phyloP scores from a whole-genome alignment of 2,113 vertebrate genomes.

The Calypte anna region DNA sequence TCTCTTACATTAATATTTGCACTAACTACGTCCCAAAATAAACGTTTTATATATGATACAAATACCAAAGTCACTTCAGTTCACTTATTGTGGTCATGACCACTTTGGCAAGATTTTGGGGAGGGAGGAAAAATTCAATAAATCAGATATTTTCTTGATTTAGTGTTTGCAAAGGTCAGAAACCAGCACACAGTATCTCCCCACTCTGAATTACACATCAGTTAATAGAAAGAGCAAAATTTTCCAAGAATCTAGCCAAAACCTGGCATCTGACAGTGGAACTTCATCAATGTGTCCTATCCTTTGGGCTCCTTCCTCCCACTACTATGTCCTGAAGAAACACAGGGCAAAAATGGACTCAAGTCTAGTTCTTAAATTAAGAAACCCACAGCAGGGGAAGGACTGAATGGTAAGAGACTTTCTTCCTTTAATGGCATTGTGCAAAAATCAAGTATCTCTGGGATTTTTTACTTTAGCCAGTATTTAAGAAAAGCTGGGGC shows the following conservation, averaged over 20 bases:
- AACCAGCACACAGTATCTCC: conserved; percentile 67
- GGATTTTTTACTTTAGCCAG: not conserved
- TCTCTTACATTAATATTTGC: conserved; percentile 68
- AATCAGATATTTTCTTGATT: conserved; percentile 74
- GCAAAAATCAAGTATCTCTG: not conserved
- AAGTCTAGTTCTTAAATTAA: not conserved
- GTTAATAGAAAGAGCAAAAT: conserved; percentile 61
- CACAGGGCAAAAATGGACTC: not conserved
- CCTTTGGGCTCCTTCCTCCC: not conserved
- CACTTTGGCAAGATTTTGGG: conserved; percentile 65
- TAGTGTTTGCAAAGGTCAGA: conserved; percentile 71
- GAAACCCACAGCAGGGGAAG: not conserved
- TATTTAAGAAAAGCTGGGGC: not conserved
- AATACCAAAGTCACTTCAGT: conserved; percentile 71
- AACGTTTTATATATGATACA: conserved; percentile 69
- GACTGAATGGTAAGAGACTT: not conserved
- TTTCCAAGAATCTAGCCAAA: conserved; percentile 73
- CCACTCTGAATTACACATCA: conserved; percentile 49
- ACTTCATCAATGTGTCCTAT: conserved; percentile 19
- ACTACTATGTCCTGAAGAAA: not conserved
- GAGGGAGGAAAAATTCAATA: conserved; percentile 67
- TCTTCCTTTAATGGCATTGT: not conserved
- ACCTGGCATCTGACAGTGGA: conserved; percentile 44
- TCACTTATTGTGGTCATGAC: conserved; percentile 71
- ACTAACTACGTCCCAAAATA: conserved; percentile 67